Evolutionary conservation across 2,797 vertebrate species (phyloP), one percentile per base, ranked within the genome.

Genomic region (Galago senegalensis): DNA sequence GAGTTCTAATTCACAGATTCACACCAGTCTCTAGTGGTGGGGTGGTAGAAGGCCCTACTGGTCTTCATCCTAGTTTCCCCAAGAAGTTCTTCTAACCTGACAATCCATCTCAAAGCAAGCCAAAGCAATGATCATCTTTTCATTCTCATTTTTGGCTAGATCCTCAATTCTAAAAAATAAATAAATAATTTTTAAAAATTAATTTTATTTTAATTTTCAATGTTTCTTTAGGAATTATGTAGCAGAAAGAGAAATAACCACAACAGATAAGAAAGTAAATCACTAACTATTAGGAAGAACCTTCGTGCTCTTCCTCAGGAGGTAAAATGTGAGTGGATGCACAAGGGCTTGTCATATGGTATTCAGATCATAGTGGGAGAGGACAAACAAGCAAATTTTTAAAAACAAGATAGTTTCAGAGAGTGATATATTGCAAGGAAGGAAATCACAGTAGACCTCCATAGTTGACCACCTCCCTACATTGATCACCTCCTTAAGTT

Each of bases 31-130:
- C 34, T 17, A 37, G n/a, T 8, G 40, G 46, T 17, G 9, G 17
- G 13, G 0, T 4, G 13, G 11, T 2, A 37, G 7, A 70, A n/a
- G 23, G 7, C 5, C 10, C 27, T 40, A 16, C 4, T 31, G 8
- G 6, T 40, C 43, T 79, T 83, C 53, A n/a, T 75, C 34, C 40
- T 49, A 7, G 2, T 90, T 92, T 61, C 61, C 46, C 46, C 70
- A 18, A 67, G 3, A 77, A 79, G 1, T 9, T 58, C 58, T 90
- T 58, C 3, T 65, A 69, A 69, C 53, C 73, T 16, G 1, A 84
- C 60, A 67, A 9, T 53, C 37, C 25, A 56, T 27, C 80, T 46
- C 46, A 75, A 43, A 69, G 18, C n/a, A 43, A 49, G 1, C 43
- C 69, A 84, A 46, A 80, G 16, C 37, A 87, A 14, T 23, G 14